Evolutionary conservation across 2,797 vertebrate genomes (phyloP).

Genomic region (Scleropages formosus): DNA sequence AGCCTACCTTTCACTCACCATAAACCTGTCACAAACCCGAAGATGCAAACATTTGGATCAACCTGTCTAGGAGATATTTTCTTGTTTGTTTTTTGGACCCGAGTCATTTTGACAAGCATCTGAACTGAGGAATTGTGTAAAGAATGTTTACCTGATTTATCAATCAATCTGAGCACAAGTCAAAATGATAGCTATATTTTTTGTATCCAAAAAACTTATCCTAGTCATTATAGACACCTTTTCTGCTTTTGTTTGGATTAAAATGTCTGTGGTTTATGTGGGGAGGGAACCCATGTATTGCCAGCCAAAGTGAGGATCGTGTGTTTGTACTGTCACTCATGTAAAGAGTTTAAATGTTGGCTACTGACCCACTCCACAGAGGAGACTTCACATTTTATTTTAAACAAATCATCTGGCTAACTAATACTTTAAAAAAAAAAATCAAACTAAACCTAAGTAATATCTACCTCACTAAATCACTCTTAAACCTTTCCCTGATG

Average conservation of each 20-base stretch:
- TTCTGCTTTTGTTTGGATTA: constrained; percentile 65
- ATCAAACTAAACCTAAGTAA: constrained; percentile 65
- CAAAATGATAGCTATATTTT: constrained; percentile 48
- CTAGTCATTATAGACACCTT: constrained; percentile 52
- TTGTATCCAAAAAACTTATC: constrained; percentile 51
- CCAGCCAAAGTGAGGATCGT: constrained; percentile 72
- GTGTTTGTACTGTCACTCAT: constrained; percentile 67
- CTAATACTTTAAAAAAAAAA: constrained; percentile 69
- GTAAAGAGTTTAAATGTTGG: constrained; percentile 52
- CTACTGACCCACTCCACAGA: constrained; percentile 17
- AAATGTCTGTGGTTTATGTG: constrained; percentile 59
- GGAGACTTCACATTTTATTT: constrained; percentile 53
- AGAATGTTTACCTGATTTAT: constrained; percentile 58
- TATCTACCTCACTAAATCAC: constrained; percentile 74
- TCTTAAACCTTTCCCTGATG: constrained; percentile 55
- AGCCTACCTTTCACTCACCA: constrained; percentile 19
- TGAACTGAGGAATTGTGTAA: constrained; percentile 67
- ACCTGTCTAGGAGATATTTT: constrained; percentile 18
- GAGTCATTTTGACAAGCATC: constrained; percentile 51
- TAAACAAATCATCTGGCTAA: constrained; percentile 64
- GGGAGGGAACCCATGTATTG: constrained; percentile 68
- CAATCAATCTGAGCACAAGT: constrained; percentile 53
- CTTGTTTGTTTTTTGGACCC: constrained; percentile 49
- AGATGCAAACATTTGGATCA: constrained; percentile 55
- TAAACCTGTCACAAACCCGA: constrained; percentile 33